phyloP scores from a whole-genome alignment of 2,797 vertebrate species.

The Rhinogobio ventralis region DNA sequence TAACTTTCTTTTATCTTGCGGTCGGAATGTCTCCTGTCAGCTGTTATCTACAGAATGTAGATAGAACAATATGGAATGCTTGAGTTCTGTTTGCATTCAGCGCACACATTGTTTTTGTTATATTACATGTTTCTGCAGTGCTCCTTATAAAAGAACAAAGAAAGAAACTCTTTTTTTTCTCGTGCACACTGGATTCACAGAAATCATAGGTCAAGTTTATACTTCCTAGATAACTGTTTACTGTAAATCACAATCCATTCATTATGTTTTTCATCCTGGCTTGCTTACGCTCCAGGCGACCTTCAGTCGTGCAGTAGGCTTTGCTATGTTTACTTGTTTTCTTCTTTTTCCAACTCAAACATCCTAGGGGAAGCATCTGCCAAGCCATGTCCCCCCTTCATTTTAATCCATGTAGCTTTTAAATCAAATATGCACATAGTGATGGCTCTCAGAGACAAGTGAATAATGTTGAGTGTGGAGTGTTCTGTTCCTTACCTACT shows the following conservation, averaged over 20 bases:
- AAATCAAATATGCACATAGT: slow-evolving; percentile 37
- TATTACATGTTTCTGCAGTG: not conserved
- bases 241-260: slow-evolving; percentile 37
- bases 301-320: slow-evolving; percentile 24
- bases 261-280: slow-evolving; percentile 35
- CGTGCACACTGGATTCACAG: not conserved
- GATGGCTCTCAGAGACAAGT: slow-evolving; percentile 10
- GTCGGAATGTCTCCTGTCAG: slow-evolving; percentile 18
- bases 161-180: not conserved
- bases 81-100: slow-evolving; percentile 20
- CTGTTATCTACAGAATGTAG: slow-evolving; percentile 40
- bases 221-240: slow-evolving; percentile 31
- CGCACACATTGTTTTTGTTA: slow-evolving; percentile 2
- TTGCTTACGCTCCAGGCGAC: slow-evolving; percentile 22
- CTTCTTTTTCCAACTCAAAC: slow-evolving; percentile 23
- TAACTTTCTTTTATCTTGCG: slow-evolving; percentile 35
- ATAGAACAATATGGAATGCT: not conserved
- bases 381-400: slow-evolving; percentile 8
- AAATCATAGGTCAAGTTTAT: slow-evolving; percentile 3
- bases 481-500: slow-evolving; percentile 12
- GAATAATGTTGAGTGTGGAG: slow-evolving; percentile 9
- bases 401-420: slow-evolving; percentile 30
- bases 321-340: slow-evolving; percentile 36
- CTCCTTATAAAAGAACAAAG: not conserved
- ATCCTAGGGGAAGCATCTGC: slow-evolving; percentile 32